phyloP scores from a whole-genome alignment of 2,888 invertebrate genomes.

The Conomelus anceps region DNA sequence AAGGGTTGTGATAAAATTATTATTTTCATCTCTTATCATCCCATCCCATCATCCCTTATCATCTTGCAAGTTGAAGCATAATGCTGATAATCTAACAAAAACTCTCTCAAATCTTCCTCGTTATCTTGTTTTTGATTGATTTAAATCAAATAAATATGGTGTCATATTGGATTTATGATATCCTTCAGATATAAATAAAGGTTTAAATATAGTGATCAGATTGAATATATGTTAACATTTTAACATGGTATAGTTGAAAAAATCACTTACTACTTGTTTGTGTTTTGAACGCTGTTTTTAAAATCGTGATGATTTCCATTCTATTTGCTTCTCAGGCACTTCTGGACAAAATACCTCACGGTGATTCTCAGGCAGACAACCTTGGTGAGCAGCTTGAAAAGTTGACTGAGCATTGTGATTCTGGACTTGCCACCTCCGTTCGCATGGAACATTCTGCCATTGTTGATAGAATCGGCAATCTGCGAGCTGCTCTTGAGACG shows the following conservation, averaged over 20 bases:
- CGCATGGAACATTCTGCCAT: slow-evolving; percentile 75
- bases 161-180: no score
- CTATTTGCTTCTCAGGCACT: slow-evolving; percentile 41
- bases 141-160: no score
- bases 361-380: slow-evolving; percentile 57
- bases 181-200: no score
- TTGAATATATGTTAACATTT: no score
- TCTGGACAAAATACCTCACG: slow-evolving; percentile 59
- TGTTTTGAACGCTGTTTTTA: background rate
- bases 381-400: slow-evolving; percentile 58
- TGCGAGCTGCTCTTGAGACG: slow-evolving; percentile 71
- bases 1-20: no score
- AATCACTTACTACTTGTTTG: background rate
- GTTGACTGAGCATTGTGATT: slow-evolving; percentile 65
- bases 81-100: no score
- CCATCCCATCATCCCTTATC: no score
- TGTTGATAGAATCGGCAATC: slow-evolving; percentile 67
- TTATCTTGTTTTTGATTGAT: no score
- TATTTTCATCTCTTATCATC: no score
- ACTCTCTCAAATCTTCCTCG: no score
- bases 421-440: slow-evolving; percentile 67
- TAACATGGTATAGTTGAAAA: background rate
- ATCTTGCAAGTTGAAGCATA: no score
- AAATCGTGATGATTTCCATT: background rate
- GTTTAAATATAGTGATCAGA: no score